Evolutionary conservation across 2,113 vertebrate genomes (phyloP).

Genomic region (Cygnus atratus): DNA sequence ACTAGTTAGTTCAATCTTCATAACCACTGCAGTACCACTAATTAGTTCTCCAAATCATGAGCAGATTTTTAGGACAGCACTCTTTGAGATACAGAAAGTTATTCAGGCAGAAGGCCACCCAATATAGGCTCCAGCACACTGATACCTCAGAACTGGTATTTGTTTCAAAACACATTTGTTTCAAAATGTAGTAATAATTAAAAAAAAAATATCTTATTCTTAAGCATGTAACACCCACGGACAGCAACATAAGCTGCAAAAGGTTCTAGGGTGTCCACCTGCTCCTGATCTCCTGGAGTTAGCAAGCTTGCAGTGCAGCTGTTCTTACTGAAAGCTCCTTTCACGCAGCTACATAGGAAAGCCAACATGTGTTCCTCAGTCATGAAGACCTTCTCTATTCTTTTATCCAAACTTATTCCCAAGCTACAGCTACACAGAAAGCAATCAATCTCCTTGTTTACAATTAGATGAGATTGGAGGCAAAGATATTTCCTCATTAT

Average conservation of each 20-base stretch:
- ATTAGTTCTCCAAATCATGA: neutral
- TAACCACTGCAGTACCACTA: neutral
- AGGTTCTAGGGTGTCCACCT: neutral
- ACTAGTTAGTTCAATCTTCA: neutral
- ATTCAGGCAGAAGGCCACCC: neutral
- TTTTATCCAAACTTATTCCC: slow-evolving; percentile 9
- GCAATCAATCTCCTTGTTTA: slow-evolving; percentile 7
- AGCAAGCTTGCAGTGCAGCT: slow-evolving; percentile 34
- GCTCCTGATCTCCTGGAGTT: slow-evolving; percentile 28
- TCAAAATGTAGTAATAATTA: neutral
- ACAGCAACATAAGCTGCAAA: neutral
- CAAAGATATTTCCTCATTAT: slow-evolving; percentile 5
- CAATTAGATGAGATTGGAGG: neutral
- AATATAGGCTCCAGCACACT: neutral
- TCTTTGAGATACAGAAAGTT: neutral
- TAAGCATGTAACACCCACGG: neutral
- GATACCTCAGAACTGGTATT: neutral
- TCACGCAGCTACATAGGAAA: slow-evolving; percentile 29
- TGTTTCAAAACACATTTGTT: neutral
- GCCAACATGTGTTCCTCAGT: slow-evolving; percentile 17
- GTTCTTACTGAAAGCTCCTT: slow-evolving; percentile 57
- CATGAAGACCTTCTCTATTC: slow-evolving; percentile 36
- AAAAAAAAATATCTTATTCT: neutral
- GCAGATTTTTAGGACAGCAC: neutral
- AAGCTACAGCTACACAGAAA: slow-evolving; percentile 10